Percentiles rank a stretch among this genome's conserved stretches.
Conservation (phyloP, 2,113 vertebrate genomes). For the Seriola quinqueradiata region DNA sequence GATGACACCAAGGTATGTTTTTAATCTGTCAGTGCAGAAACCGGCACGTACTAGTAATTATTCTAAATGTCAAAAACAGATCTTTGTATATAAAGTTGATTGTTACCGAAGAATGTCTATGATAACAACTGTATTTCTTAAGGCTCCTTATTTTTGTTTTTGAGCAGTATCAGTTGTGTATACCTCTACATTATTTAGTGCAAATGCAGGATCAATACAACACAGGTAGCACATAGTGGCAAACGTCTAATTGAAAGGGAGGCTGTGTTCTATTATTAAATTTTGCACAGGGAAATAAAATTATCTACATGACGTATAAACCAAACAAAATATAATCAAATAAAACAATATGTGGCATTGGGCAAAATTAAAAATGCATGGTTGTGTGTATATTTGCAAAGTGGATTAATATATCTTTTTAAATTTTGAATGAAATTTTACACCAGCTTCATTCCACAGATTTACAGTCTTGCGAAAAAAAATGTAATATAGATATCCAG, state of each 20-base stretch:
- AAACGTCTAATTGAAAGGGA: background rate
- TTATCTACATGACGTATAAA: background rate
- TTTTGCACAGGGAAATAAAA: background rate
- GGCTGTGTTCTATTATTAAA: conserved; percentile 17
- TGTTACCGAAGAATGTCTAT: background rate
- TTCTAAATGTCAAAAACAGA: conserved; percentile 2
- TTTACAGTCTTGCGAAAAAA: conserved; percentile 11
- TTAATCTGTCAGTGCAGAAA: background rate
- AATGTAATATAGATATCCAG: conserved; percentile 28
- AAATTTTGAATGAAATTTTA: conserved; percentile 4
- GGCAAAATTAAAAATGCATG: conserved; percentile 15
- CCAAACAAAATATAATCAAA: conserved; percentile 17
- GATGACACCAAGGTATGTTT: conserved; percentile 2
- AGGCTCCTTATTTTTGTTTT: background rate
- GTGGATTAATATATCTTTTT: conserved; percentile 4
- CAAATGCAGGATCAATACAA: background rate
- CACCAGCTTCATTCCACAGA: conserved; percentile 6
- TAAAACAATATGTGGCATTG: background rate
- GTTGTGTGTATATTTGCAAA: conserved; percentile 18
- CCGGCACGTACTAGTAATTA: background rate
- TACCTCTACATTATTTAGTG: background rate
- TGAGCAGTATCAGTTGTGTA: too few species aligned
- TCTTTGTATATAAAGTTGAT: background rate
- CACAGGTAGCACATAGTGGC: too few species aligned
- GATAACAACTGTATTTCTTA: background rate